Evolutionary conservation across 2,888 invertebrate species (phyloP).

Genomic region (Zootermopsis nevadensis): DNA sequence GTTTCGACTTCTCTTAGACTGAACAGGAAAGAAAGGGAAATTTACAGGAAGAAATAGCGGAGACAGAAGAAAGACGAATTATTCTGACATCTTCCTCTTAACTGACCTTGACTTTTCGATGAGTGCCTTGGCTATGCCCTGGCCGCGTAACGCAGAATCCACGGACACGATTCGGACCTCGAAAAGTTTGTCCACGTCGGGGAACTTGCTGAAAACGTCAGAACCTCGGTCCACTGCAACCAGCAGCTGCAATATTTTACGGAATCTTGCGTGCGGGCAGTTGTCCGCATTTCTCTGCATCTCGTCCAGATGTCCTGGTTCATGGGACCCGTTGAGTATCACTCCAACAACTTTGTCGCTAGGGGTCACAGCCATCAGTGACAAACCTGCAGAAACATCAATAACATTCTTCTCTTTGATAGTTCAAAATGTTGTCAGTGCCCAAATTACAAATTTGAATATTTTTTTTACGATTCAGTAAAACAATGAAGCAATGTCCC

Average conservation of each 20-base stretch:
- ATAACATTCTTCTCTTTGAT: no score
- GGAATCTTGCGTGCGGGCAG: slow-evolving; percentile 72
- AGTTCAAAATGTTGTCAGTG: no score
- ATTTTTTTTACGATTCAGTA: no score
- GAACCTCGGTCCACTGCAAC: slow-evolving; percentile 69
- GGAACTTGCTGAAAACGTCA: slow-evolving; percentile 65
- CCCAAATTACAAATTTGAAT: no score
- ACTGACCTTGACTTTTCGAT: slow-evolving; percentile 73
- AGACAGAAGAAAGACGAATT: neutral
- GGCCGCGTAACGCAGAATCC: slow-evolving; percentile 72
- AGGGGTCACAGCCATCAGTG: slow-evolving; percentile 72
- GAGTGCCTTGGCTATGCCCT: slow-evolving; percentile 74
- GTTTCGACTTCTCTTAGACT: neutral
- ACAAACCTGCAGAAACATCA: slow-evolving; percentile 59
- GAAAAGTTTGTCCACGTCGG: slow-evolving; percentile 65
- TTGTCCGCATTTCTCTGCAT: slow-evolving; percentile 63
- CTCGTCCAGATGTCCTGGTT: slow-evolving; percentile 58
- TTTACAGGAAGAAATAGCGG: neutral
- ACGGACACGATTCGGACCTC: slow-evolving; percentile 76
- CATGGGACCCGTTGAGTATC: slow-evolving; percentile 66
- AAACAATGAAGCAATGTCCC: no score
- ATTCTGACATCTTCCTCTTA: neutral
- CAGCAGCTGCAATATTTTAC: slow-evolving; percentile 72
- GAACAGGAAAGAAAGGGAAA: neutral
- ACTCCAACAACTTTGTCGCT: slow-evolving; percentile 70